Base-by-base conservation (phyloP, 2,888 invertebrate genomes). In the Andrena fulva region DNA sequence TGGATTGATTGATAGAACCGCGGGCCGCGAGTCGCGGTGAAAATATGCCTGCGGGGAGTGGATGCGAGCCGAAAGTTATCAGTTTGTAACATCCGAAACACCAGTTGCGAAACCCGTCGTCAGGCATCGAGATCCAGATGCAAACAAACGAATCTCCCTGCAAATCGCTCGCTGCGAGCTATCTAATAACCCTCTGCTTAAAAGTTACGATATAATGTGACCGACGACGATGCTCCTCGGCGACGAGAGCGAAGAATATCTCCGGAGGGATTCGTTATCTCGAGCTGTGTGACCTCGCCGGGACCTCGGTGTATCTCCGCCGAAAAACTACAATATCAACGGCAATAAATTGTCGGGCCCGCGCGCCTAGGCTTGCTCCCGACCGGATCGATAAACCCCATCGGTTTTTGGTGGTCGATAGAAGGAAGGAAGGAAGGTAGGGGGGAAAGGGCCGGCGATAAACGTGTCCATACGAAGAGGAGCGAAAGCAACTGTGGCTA, bases 401-500 rank as follows among this genome's bases (percentile, higher is more conserved):
- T 10, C 12, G 8, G 12, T 16, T 16, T 16, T 12, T 24, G 42
- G 48, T 27, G 72, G 42, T 54, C 42, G 42, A 42, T 42, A 52
- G 35, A 5, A 2, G 2, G 8, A 16, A 6, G 16, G 12, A 2
- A 52, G 7, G 8, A 54, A 20, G 12, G 1, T 12, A 42, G 0
- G 7, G 8, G 31, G 7, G 16, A 5, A 52, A 27, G 5, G 12
- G 20, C 6, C 24, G 24, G 2, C 1, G 10, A 42, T 27, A 33
- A 20, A 52, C 1, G n/a, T 60, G 29, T n/a, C 12, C 35, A 6
- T 16, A 2, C 27, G 24, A 29, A n/a, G 16, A 16, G 10, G 12
- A 59, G 48, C 27, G 8, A 24, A 77, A 94, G 42, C 96, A 16
- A 42, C 42, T 42, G 42, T 42, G 42, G 42, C 42, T 42, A 1